These are phyloP conservation scores for Drosophila mauritiana DNA, from an alignment of 1,140 invertebrate species.

Conservation along the genomic window DNA sequence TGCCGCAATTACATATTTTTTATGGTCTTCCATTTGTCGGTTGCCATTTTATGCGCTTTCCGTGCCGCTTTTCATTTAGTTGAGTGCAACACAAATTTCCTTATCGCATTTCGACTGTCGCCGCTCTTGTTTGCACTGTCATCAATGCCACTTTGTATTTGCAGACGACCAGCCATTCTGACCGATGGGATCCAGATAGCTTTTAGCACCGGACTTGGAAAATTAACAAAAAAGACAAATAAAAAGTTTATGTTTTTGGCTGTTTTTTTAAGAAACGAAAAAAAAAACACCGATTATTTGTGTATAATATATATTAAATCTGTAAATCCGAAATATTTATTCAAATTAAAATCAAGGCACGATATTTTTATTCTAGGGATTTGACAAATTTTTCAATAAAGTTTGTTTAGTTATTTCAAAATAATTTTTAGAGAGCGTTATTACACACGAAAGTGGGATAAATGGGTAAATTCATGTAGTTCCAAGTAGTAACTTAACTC, in stretches of 20 bases:
- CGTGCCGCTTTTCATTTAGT: constrained; percentile 67
- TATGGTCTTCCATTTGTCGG: constrained; percentile 38
- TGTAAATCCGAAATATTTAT: too few species aligned
- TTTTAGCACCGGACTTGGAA: not conserved
- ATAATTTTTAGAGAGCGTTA: too few species aligned
- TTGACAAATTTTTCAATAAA: too few species aligned
- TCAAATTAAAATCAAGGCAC: too few species aligned
- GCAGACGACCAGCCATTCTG: constrained; percentile 38
- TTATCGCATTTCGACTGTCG: constrained; percentile 54
- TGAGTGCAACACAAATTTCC: constrained; percentile 45
- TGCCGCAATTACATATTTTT: constrained; percentile 55
- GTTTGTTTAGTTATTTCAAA: too few species aligned
- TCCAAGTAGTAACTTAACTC: too few species aligned
- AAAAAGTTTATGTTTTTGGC: not conserved
- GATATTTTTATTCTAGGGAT: too few species aligned
- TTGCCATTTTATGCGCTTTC: constrained; percentile 18
- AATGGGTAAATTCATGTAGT: too few species aligned
- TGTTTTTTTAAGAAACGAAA: not conserved
- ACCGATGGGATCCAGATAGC: constrained; percentile 31
- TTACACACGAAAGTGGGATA: too few species aligned
- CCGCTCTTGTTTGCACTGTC: constrained; percentile 74
- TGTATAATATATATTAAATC: too few species aligned
- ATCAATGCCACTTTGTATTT: constrained; percentile 69
- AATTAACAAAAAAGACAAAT: not conserved
- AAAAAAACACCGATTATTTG: too few species aligned